These are phyloP conservation scores for Macroglossus sobrinus DNA, from an alignment of 2,113 vertebrate genomes.

Conservation along the genomic window DNA sequence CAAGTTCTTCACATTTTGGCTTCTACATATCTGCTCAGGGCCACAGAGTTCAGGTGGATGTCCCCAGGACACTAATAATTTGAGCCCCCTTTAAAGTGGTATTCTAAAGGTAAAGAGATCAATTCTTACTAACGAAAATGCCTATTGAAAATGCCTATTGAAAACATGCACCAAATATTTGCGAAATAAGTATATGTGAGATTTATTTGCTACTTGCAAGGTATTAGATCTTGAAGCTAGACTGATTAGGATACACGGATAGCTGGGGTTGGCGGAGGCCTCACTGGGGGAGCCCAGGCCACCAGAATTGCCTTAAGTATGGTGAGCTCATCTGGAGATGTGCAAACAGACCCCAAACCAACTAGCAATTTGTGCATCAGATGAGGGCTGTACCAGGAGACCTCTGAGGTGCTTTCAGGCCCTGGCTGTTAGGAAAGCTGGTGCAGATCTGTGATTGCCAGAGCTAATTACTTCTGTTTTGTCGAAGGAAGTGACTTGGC, in stretches of 20 bases:
- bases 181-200: background rate
- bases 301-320: background rate
- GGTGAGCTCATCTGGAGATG: background rate
- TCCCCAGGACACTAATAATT: background rate
- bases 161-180: background rate
- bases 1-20: background rate
- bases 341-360: background rate
- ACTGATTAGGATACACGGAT: background rate
- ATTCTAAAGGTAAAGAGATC: background rate
- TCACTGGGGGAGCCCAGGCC: background rate
- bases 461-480: background rate
- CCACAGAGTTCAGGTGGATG: background rate
- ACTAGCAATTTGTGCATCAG: rapidly evolving
- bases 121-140: background rate
- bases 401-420: background rate
- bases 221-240: background rate
- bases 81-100: background rate
- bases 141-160: background rate
- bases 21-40: background rate
- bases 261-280: background rate
- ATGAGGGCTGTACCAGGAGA: background rate
- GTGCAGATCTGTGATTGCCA: background rate
- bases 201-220: background rate
- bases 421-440: background rate
- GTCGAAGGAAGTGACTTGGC: background rate